Evolutionary conservation across 2,113 vertebrate species (phyloP), one percentile per base, ranked within the genome.

Genomic region (Scomber japonicus): DNA sequence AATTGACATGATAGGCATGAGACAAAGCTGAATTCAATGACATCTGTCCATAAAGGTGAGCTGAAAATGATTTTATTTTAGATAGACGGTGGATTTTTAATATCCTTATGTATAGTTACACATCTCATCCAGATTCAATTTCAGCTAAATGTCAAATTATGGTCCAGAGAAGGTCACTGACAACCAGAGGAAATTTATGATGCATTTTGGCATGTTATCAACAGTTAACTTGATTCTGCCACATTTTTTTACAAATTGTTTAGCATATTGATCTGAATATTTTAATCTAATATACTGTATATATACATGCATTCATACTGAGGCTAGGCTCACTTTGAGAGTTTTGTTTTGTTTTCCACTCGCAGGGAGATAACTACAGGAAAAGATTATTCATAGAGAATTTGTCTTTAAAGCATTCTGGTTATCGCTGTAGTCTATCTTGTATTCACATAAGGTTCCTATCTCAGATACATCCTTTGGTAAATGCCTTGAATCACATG

Each of bases 401-500:
- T 88, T 72, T 82, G 70, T 89, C 82, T 89, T 78, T 88, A 83
- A 89, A 87, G 68, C 84, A 64, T 65, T 82, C 12, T 74, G 67
- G 78, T 90, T 94, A 91, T 94, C 93, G 15, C 64, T 72, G 66
- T 84, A 72, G 19, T 91, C 88, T 89, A 92, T 94, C 91, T 91
- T 89, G 92, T 92, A 86, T 86, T 87, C 86, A 90, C 84, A 89
- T 66, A 80, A 82, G 90, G 89, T 87, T 91, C 83, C 89, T 94
- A 94, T 94, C 92, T 88, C 72, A 71, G 82, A 75, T 67, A 85
- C 85, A 83, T 92, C 88, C 89, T 88, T 79, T 13, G 30, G 80
- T 87, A 84, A 88, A 90, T 80, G 88, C 92, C 89, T 93, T 91
- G 89, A 91, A 91, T 93, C 91, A 69, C 90, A 88, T 87, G 88